Base-by-base conservation (phyloP, 92 coral and sea anemone species). In the Epizoanthus scotinus region DNA sequence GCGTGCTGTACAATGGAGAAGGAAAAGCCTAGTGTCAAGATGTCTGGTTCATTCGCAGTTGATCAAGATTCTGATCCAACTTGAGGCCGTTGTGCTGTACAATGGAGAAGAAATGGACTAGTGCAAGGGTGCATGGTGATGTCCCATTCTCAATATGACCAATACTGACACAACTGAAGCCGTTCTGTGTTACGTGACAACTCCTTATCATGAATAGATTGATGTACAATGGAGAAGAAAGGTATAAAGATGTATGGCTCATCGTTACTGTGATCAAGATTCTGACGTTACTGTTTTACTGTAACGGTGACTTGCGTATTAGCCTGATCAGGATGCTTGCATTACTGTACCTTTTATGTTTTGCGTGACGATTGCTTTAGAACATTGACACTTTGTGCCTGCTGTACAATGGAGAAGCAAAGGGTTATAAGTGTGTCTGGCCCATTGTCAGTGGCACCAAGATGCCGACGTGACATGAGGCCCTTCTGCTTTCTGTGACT, bases 331-430 rank as follows among this genome's bases (percentile, higher is more conserved):
- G n/a, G n/a, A n/a, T n/a, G n/a, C n/a, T n/a, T n/a, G 78, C 47
- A 79, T 36, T 68, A 71, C 54, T 26, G 25, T n/a, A n/a, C n/a
- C n/a, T n/a, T n/a, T n/a, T n/a, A n/a, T 60, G 24, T 10, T 5
- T 60, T 60, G 31, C 34, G 14, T 22, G 31, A 60, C 65, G 1
- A 22, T 3, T 24, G 4, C 65, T 60, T 20, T 88, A 92, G 71
- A 90, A 89, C 71, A 80, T 84, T 21, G 87, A 87, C 24, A 85
- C 86, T 1, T 94, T 94, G 53, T 89, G 85, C 14, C 81, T 94
- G 29, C 78, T 94, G 66, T 92, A 92, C 93, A 88, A 85, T 54
- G 98, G 91, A 61, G 97, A 84, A 78, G 91, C 90, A 26, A 94
- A 86, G 78, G 49, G n/a, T n/a, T n/a, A n/a, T 49, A 29, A 15